These are phyloP conservation scores for Eptatretus burgeri DNA, from an alignment of 2,113 vertebrate species.

Conservation along the genomic window DNA sequence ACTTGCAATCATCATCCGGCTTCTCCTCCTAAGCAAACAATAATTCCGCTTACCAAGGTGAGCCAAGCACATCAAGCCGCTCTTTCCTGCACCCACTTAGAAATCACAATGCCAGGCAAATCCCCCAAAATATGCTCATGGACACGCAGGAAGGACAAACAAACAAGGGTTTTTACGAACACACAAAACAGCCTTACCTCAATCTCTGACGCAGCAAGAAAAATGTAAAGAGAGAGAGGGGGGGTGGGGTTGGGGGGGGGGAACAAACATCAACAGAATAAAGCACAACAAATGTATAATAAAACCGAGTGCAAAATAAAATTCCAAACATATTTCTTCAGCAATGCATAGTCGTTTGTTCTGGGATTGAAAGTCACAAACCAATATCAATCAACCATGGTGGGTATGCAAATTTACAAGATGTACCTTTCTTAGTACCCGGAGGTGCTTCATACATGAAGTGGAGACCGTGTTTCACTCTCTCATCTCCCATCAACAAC, in stretches of 20 bases:
- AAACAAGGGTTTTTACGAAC: too few species aligned
- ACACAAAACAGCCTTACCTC: too few species aligned
- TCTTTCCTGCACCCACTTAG: too few species aligned
- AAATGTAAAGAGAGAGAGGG: slow-evolving; percentile 4
- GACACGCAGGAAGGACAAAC: too few species aligned
- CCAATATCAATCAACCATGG: neutral
- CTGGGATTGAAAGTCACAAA: neutral
- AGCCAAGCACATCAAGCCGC: too few species aligned
- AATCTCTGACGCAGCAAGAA: too few species aligned
- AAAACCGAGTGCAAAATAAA: neutral
- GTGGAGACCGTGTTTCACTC: slow-evolving; percentile 90
- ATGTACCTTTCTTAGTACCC: slow-evolving; percentile 70
- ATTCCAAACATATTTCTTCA: neutral
- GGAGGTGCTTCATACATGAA: slow-evolving; percentile 98
- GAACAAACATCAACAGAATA: slow-evolving; percentile 9
- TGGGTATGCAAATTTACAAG: neutral
- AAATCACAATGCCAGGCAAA: too few species aligned
- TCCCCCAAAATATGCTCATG: too few species aligned
- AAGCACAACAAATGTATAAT: too few species aligned
- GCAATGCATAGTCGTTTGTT: neutral
- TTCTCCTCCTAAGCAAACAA: slow-evolving; percentile 13
- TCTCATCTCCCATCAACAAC: slow-evolving; percentile 83
- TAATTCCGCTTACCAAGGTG: neutral
- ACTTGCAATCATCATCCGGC: slow-evolving; percentile 76
- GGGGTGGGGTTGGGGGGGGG: too few species aligned